A percentile compares a stretch with the other conserved stretches of the same genome.
Evolutionary conservation across 2,113 vertebrate species (phyloP).

Genomic region (Hippotragus niger): DNA sequence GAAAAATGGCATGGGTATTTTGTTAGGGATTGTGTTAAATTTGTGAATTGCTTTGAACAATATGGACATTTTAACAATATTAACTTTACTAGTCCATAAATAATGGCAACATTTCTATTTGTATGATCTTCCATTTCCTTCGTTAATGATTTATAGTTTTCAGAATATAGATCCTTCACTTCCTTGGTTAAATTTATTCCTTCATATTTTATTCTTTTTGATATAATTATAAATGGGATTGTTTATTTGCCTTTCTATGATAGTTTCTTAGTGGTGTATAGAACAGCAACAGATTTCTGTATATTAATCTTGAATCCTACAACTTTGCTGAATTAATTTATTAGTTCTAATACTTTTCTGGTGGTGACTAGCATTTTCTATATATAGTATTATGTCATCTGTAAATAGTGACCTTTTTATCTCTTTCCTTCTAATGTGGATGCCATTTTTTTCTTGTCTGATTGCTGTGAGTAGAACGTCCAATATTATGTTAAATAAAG

Average conservation of each 20-base stretch:
- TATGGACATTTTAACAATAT: neutral
- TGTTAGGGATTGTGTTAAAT: neutral
- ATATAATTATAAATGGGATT: neutral
- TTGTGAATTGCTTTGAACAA: neutral
- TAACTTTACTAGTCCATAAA: neutral
- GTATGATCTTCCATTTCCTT: neutral
- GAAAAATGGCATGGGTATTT: neutral
- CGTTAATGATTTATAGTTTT: neutral
- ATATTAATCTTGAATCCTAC: neutral
- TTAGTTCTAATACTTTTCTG: neutral
- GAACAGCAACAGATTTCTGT: neutral
- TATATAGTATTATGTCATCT: neutral
- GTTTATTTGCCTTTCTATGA: neutral
- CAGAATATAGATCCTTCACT: neutral
- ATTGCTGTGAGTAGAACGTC: neutral
- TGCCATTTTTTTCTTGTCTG: neutral
- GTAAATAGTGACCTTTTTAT: neutral
- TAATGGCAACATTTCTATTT: neutral
- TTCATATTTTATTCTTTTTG: neutral
- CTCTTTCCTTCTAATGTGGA: neutral
- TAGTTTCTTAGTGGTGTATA: neutral
- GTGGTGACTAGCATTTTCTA: neutral
- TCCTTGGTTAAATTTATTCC: neutral
- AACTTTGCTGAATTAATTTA: neutral
- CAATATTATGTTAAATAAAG: neutral